phyloP scores from a whole-genome alignment of 2,888 invertebrate genomes.

The Heteropelma amictum region DNA sequence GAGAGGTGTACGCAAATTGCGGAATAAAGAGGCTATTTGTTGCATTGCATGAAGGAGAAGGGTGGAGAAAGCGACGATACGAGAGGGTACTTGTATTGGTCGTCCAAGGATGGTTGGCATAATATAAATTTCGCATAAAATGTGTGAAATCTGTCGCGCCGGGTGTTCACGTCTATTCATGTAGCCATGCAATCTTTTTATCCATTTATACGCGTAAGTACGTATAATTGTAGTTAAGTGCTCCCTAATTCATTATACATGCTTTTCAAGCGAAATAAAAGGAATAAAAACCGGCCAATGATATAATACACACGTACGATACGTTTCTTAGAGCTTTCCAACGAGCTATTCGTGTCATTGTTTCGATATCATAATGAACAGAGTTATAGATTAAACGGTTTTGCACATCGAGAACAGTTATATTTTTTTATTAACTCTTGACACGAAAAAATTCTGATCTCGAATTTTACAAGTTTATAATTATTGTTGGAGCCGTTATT shows the following conservation, averaged over 20 bases:
- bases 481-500: too few species aligned
- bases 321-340: too few species aligned
- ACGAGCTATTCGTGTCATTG: too few species aligned
- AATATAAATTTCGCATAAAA: constrained; percentile 24
- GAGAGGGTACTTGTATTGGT: constrained; percentile 35
- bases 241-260: constrained; percentile 26
- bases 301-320: too few species aligned
- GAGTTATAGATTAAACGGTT: too few species aligned
- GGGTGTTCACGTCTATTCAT: constrained; percentile 50
- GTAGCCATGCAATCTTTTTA: neutral
- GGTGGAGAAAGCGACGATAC: neutral
- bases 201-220: neutral
- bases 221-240: constrained; percentile 19
- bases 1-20: constrained; percentile 36
- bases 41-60: neutral
- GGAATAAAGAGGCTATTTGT: constrained; percentile 34
- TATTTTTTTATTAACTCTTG: too few species aligned
- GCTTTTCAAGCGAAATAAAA: neutral
- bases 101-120: constrained; percentile 38
- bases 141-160: constrained; percentile 53
- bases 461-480: too few species aligned
- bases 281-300: too few species aligned
- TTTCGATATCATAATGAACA: too few species aligned
- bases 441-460: too few species aligned
- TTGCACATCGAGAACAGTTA: too few species aligned